Evolutionary conservation across 2,797 vertebrate genomes (phyloP), one percentile per base, ranked within the genome.

Genomic region (Sebastes nivosus): DNA sequence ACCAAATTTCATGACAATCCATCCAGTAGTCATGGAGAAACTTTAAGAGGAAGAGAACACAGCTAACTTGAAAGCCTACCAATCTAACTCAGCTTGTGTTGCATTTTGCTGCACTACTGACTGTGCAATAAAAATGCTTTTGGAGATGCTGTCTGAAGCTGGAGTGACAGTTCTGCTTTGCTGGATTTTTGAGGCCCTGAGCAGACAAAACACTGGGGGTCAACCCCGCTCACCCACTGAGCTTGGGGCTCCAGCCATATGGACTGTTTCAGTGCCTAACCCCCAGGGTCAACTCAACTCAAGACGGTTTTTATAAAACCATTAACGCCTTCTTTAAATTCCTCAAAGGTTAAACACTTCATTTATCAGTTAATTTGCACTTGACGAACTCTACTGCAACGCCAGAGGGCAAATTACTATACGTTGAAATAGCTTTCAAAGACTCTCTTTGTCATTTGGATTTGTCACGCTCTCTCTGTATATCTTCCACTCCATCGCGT

Each of bases 401-500:
- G 52, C 36, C 24, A 59, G 24, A 67, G 50, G 74, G 30, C 11
- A 72, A 30, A 79, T 75, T 27, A 5, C 46, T 60, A 34, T 22
- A 67, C 13, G 1, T 22, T 60, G 22, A 72, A 77, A 71, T 16
- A 38, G 27, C 54, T 67, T 50, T 63, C 46, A 77, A 20, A 69
- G 69, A 29, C 65, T 66, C 36, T 58, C 72, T 59, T 52, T 18
- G 67, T 80, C 77, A 77, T 81, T 87, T 81, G 76, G 69, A 88
- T 88, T 82, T 8, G 52, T 69, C 75, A 65, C 18, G 52, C 74
- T 86, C 80, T 80, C 68, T 67, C 50, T 79, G 30, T 68, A 18
- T 63, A 20, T 79, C 75, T 91, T 90, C 76, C 85, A 72, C 85
- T 87, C 73, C 63, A 73, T 79, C 67, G 86, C 78, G 60, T 86